These are phyloP conservation scores for Xanthostigma xanthostigma DNA, from an alignment of 2,888 invertebrate species.

Conservation along the genomic window DNA sequence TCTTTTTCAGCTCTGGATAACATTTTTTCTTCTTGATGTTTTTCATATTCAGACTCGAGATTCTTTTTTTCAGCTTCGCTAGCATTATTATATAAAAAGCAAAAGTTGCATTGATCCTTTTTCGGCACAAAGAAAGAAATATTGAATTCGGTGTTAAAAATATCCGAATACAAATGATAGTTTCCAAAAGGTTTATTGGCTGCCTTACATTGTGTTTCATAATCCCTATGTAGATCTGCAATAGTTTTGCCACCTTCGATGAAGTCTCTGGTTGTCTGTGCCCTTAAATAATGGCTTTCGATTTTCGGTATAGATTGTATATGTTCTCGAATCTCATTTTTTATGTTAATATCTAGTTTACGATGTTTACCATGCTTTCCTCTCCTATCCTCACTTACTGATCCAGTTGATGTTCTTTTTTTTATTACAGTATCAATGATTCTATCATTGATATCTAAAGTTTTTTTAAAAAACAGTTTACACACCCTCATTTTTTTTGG, in stretches of 20 bases:
- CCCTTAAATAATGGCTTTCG: constrained; percentile 10
- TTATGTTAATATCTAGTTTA: neutral
- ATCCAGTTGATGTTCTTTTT: no score
- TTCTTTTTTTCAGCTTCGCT: neutral
- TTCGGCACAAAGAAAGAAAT: neutral
- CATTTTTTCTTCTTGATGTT: constrained; percentile 13
- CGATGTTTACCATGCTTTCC: no score
- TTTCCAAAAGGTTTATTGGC: neutral
- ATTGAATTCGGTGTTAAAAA: neutral
- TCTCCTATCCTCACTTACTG: no score
- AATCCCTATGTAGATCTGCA: neutral
- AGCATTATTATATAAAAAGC: neutral
- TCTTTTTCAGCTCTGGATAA: constrained; percentile 13
- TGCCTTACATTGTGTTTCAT: neutral
- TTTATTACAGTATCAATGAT: no score
- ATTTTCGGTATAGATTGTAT: constrained; percentile 11
- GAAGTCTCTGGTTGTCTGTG: constrained; percentile 8
- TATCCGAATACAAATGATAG: neutral
- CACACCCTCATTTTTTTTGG: no score
- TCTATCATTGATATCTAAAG: no score
- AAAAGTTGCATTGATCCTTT: neutral
- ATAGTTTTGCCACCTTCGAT: constrained; percentile 8
- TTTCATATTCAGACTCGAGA: constrained; percentile 8
- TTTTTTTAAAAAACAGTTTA: no score
- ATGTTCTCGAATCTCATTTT: constrained; percentile 6